Evolutionary conservation across 1,140 invertebrate genomes (phyloP).

Genomic region (Batillaria attramentaria): DNA sequence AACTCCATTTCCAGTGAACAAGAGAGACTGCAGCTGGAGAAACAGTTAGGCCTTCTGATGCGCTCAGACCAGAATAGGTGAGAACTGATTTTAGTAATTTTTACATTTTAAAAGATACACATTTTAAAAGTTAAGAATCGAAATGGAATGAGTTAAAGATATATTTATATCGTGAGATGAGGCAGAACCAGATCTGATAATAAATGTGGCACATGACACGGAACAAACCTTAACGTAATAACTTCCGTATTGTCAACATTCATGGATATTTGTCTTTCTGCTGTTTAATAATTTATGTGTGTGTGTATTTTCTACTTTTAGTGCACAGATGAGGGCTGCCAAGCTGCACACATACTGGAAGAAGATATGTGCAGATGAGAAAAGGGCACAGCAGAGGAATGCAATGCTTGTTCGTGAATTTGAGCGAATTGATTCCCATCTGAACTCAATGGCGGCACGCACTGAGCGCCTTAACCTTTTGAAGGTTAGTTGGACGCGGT

Average conservation of each 20-base stretch:
- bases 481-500: constrained; percentile 52
- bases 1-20: constrained; percentile 58
- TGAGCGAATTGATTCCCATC: constrained; percentile 62
- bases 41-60: constrained; percentile 56
- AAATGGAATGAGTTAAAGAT: not conserved
- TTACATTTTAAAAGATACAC: constrained; percentile 10
- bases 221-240: not conserved
- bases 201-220: not conserved
- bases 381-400: constrained; percentile 64
- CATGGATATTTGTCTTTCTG: constrained; percentile 1
- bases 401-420: constrained; percentile 62
- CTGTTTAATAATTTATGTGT: constrained; percentile 21
- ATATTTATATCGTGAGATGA: not conserved
- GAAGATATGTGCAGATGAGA: constrained; percentile 68
- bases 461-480: constrained; percentile 61
- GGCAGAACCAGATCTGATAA: not conserved
- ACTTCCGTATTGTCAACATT: not conserved
- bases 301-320: constrained; percentile 38
- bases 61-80: constrained; percentile 61
- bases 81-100: constrained; percentile 38
- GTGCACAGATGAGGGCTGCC: constrained; percentile 60
- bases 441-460: constrained; percentile 54
- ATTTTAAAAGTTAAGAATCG: not conserved
- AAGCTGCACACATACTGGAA: constrained; percentile 67
- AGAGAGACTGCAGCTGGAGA: constrained; percentile 57